phyloP scores from a whole-genome alignment of 1,140 invertebrate species.

The Bombus consobrinus region DNA sequence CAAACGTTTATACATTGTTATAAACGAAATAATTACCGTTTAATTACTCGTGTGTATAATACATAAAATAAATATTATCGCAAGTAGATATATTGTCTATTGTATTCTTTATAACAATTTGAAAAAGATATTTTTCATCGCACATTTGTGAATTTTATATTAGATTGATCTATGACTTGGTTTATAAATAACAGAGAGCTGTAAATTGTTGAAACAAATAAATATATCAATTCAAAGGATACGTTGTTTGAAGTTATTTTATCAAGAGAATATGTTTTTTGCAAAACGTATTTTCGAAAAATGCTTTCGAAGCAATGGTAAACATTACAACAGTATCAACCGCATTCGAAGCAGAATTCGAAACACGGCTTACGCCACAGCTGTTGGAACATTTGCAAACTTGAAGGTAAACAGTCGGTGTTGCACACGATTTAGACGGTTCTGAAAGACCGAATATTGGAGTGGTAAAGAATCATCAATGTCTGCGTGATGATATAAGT shows the following conservation, averaged over 20 bases:
- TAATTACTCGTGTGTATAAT: too few species aligned
- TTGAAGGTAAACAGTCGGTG: background rate
- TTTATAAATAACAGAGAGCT: too few species aligned
- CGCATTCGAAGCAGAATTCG: background rate
- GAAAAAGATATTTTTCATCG: too few species aligned
- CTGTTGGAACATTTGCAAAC: constrained; percentile 19
- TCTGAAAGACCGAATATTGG: constrained; percentile 55
- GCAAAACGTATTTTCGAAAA: background rate
- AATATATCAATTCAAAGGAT: too few species aligned
- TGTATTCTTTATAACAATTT: too few species aligned
- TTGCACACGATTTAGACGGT: constrained; percentile 41
- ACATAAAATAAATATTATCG: too few species aligned
- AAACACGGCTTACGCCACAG: background rate
- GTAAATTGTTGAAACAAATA: background rate
- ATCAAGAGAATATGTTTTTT: background rate
- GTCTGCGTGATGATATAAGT: constrained; percentile 11
- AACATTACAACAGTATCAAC: background rate
- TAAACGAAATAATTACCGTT: too few species aligned
- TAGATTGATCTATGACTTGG: too few species aligned
- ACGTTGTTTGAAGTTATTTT: background rate
- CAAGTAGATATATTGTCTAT: too few species aligned
- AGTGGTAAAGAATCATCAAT: constrained; percentile 52
- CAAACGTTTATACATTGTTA: too few species aligned
- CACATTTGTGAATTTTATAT: too few species aligned
- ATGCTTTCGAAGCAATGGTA: background rate